phyloP scores from a whole-genome alignment of 2,888 invertebrate species.

The Encarsia formosa region DNA sequence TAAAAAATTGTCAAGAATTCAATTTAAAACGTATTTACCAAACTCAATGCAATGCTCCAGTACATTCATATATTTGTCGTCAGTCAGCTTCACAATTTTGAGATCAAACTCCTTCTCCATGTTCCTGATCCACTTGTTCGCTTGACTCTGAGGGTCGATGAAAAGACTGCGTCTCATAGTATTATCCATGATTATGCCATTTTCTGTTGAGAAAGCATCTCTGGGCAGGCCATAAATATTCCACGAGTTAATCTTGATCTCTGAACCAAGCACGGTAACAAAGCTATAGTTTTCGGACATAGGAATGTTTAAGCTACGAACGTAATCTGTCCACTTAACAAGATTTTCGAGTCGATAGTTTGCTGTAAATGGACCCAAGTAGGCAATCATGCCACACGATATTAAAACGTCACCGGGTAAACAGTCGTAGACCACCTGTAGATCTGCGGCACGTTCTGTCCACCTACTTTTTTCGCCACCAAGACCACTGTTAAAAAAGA shows the following conservation, averaged over 20 bases:
- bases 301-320: constrained; percentile 68
- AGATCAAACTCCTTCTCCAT: constrained; percentile 73
- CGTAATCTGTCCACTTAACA: constrained; percentile 69
- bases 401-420: constrained; percentile 86
- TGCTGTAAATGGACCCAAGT: constrained; percentile 80
- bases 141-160: constrained; percentile 82
- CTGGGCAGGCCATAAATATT: constrained; percentile 75
- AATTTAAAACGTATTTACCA: constrained; percentile 49
- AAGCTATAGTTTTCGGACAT: constrained; percentile 72
- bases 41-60: constrained; percentile 72
- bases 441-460: constrained; percentile 70
- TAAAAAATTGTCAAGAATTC: background rate
- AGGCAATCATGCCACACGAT: constrained; percentile 84
- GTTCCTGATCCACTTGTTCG: constrained; percentile 80
- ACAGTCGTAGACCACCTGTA: constrained; percentile 73
- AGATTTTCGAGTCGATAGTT: constrained; percentile 61
- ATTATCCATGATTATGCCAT: constrained; percentile 78
- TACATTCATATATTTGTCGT: constrained; percentile 70
- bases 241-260: constrained; percentile 84
- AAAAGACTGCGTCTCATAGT: constrained; percentile 75
- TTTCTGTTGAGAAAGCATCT: constrained; percentile 79
- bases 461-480: constrained; percentile 87
- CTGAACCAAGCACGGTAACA: constrained; percentile 72
- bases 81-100: constrained; percentile 69
- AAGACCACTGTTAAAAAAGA: constrained; percentile 55